phyloP scores from a whole-genome alignment of 1,140 invertebrate genomes.

The Lethocerus indicus region DNA sequence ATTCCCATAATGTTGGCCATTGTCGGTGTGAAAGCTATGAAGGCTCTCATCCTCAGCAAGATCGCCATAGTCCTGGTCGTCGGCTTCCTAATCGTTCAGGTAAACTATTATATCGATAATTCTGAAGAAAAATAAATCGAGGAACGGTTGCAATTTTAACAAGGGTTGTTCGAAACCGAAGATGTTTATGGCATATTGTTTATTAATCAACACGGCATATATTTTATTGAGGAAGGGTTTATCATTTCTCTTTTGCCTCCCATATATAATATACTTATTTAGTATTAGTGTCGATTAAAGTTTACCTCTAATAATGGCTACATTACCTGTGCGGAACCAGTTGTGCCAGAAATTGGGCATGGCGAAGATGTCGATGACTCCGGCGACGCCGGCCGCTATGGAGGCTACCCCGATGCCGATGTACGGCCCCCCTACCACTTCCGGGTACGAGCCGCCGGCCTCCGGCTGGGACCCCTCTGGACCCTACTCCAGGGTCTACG shows the following conservation, averaged over 20 bases:
- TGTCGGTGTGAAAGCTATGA: constrained; percentile 61
- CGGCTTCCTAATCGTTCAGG: constrained; percentile 56
- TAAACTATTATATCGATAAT: no score
- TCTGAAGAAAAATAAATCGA: constrained; percentile 40
- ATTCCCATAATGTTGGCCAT: constrained; percentile 64
- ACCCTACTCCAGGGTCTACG: constrained; percentile 46
- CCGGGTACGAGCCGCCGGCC: constrained; percentile 25
- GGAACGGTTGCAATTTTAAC: not conserved
- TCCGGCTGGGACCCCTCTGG: constrained; percentile 42
- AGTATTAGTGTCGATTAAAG: no score
- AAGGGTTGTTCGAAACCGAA: no score
- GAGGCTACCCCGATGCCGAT: constrained; percentile 30
- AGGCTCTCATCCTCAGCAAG: constrained; percentile 66
- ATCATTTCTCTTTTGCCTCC: no score
- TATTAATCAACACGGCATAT: no score
- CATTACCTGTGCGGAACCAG: no score
- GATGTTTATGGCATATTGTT: no score
- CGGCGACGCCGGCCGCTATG: constrained; percentile 35
- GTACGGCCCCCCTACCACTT: constrained; percentile 14
- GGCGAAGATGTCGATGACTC: constrained; percentile 29
- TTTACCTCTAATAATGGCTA: no score
- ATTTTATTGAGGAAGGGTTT: no score
- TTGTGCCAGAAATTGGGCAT: constrained; percentile 16
- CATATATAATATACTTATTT: no score
- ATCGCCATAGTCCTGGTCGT: constrained; percentile 58